Evolutionary conservation across 2,888 invertebrate species (phyloP).

Genomic region (Mechanitis messenoides): DNA sequence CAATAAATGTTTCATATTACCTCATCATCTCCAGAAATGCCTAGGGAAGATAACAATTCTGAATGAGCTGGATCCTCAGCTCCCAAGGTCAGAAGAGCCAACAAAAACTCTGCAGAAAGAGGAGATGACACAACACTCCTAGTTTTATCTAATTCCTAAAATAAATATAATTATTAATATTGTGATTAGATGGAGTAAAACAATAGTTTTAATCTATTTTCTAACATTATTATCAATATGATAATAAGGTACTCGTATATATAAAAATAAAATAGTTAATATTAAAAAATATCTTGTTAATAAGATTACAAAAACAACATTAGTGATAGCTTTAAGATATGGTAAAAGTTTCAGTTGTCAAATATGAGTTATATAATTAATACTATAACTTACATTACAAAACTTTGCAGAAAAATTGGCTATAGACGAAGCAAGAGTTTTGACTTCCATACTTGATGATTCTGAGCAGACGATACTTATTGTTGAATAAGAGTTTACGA

Average conservation of each 20-base stretch:
- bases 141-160: conserved; percentile 57
- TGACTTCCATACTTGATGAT: conserved; percentile 51
- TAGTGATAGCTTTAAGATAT: too few species aligned
- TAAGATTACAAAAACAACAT: too few species aligned
- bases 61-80: conserved; percentile 53
- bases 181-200: too few species aligned
- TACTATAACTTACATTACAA: conserved; percentile 64
- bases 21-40: conserved; percentile 50
- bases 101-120: conserved; percentile 65
- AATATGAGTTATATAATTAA: background rate
- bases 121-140: conserved; percentile 70
- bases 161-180: conserved; percentile 10
- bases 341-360: too few species aligned
- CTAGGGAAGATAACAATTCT: conserved; percentile 54
- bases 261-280: too few species aligned
- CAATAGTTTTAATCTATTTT: too few species aligned
- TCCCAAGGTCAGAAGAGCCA: conserved; percentile 63
- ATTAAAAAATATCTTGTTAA: too few species aligned
- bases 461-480: conserved; percentile 8
- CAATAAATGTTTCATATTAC: conserved; percentile 41
- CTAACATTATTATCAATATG: background rate
- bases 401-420: conserved; percentile 66
- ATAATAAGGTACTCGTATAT: background rate
- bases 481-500: conserved; percentile 15
- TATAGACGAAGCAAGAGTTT: conserved; percentile 53